Base-by-base conservation (phyloP, 2,113 vertebrate genomes). In the Neodontobutis hainanensis region DNA sequence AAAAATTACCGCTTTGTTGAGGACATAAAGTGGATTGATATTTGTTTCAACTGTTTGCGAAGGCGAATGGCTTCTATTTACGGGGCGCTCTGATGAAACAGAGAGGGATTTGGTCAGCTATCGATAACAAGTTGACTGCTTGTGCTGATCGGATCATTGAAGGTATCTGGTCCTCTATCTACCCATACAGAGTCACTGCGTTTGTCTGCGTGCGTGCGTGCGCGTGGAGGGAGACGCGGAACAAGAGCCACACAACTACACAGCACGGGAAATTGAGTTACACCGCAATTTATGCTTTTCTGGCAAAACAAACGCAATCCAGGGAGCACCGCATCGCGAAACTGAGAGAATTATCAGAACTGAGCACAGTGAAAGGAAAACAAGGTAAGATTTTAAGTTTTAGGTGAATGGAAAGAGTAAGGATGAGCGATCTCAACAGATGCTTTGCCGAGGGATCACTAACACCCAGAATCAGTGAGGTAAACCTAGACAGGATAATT, bases 1-100 rank as follows among this genome's bases (percentile, higher is more conserved):
- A 12, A 49, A 68, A 73, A 48, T 48, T 68, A 73, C 70, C 59
- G 74, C 19, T 74, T 73, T 75, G 35, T 44, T 19, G 6, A 48
- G 46, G 38, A 51, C 78, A 76, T 62, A 73, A 84, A 88, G 76
- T 85, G 61, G 65, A 53, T 14, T 56, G 45, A 40, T 43, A 78
- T 76, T 48, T 69, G 82, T 60, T 78, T 59, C 67, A 79, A 87
- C 79, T 83, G 63, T 74, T 78, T 61, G 44, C 70, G 8, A 61
- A 88, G 75, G 83, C 83, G 84, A 79, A 80, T 81, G 43, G 47
- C 40, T n/a, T 7, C 14, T 14, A 40, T 49, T 60, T 42, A 61
- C 47, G 79, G 19, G 19, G 19, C 19, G 19, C 19, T 45, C 61
- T 61, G 76, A 14, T 62, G 27, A 67, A 73, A 14, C 34, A 16